These are phyloP conservation scores for Rhinolophus ferrumequinum DNA, from an alignment of 2,113 vertebrate genomes.

Conservation along the genomic window DNA sequence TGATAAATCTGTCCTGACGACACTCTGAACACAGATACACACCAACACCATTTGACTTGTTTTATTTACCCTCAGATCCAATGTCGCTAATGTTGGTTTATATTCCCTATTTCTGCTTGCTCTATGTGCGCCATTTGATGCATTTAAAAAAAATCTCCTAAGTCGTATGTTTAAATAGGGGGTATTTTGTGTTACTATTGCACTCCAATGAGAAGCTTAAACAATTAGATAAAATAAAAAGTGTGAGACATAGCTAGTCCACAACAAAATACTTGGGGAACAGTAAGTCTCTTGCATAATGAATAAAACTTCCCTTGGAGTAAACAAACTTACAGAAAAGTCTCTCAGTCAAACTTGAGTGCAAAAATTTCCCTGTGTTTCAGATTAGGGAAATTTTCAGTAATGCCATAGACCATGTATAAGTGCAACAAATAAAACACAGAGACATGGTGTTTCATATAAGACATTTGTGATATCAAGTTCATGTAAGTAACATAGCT, in stretches of 20 bases:
- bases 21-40: not conserved
- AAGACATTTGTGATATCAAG: not conserved
- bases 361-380: constrained; percentile 20
- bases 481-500: not conserved
- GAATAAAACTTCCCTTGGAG: not conserved
- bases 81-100: not conserved
- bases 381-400: not conserved
- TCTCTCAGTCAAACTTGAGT: not conserved
- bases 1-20: not conserved
- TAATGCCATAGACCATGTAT: not conserved
- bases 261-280: not conserved
- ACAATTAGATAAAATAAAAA: not conserved
- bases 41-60: not conserved
- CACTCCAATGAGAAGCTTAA: not conserved
- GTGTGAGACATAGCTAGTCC: not conserved
- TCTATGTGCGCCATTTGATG: not conserved
- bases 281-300: not conserved
- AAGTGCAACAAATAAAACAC: constrained; percentile 25
- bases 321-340: constrained; percentile 34
- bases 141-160: not conserved
- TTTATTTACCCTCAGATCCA: not conserved
- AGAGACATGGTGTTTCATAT: not conserved
- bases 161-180: not conserved
- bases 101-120: not conserved
- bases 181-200: not conserved